Conservation (phyloP, 2,113 vertebrate genomes). For the Ivindomyrus marchei region DNA sequence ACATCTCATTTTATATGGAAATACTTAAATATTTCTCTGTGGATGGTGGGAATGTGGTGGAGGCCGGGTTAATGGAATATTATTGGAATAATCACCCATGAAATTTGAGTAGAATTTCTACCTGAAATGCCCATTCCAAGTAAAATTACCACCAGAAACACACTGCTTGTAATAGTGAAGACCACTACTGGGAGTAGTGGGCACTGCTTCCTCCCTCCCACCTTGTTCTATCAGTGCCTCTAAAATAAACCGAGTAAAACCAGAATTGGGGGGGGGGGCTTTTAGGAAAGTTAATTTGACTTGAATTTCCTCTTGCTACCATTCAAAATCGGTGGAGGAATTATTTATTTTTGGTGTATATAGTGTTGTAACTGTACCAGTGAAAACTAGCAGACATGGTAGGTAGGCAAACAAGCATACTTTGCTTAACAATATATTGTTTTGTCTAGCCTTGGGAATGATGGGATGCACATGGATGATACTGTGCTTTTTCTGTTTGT, state of each 20-base stretch:
- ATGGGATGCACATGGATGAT: not conserved
- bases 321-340: not conserved
- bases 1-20: not conserved
- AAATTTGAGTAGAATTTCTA: not conserved
- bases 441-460: not conserved
- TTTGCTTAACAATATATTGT: not conserved
- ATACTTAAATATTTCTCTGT: not conserved
- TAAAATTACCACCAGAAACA: not conserved
- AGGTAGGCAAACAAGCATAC: not conserved
- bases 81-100: not conserved
- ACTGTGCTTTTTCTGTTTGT: not conserved
- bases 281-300: not conserved
- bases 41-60: not conserved
- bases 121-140: not conserved
- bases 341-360: not conserved
- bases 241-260: not conserved
- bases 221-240: not conserved
- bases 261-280: not conserved
- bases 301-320: not conserved
- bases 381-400: not conserved
- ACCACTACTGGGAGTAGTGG: not conserved
- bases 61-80: not conserved
- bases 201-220: not conserved
- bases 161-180: not conserved
- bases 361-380: not conserved